Conservation (phyloP, 2,113 vertebrate genomes). For the Cyrtonyx montezumae region DNA sequence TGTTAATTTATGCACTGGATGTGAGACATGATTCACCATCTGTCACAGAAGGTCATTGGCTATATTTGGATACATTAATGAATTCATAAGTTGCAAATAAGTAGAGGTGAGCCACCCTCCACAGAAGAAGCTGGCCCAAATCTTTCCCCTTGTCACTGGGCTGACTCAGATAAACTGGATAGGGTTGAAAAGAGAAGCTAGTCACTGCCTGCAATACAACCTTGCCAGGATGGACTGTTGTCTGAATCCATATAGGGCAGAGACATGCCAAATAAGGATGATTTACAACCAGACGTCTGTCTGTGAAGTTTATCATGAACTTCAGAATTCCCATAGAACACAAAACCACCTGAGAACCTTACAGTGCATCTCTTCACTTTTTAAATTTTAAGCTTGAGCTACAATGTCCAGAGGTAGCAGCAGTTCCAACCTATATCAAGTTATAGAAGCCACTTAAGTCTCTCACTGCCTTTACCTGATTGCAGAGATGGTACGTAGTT, state of each 20-base stretch:
- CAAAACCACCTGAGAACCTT: background rate
- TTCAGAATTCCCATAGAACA: background rate
- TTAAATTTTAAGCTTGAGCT: background rate
- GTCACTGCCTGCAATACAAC: background rate
- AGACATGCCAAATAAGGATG: background rate
- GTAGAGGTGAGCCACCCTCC: constrained; percentile 6
- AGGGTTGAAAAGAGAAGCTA: background rate
- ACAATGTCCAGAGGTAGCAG: background rate
- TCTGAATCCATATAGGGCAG: background rate
- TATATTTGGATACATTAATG: constrained; percentile 48
- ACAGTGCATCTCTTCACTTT: background rate
- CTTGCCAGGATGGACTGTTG: background rate
- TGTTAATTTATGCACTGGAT: constrained; percentile 52
- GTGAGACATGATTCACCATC: constrained; percentile 38
- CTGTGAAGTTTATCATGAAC: background rate
- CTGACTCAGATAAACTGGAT: background rate
- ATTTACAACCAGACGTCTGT: background rate
- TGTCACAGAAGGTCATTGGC: constrained; percentile 45
- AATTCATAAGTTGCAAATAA: constrained; percentile 4
- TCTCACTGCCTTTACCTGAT: background rate
- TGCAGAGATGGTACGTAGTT: background rate
- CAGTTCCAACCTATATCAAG: background rate
- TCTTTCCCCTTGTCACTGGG: constrained; percentile 1
- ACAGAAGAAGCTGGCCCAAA: constrained; percentile 15
- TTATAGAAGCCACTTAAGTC: background rate